Conservation (phyloP, 2,888 invertebrate species). For the Zygothrica quintamaculata region DNA sequence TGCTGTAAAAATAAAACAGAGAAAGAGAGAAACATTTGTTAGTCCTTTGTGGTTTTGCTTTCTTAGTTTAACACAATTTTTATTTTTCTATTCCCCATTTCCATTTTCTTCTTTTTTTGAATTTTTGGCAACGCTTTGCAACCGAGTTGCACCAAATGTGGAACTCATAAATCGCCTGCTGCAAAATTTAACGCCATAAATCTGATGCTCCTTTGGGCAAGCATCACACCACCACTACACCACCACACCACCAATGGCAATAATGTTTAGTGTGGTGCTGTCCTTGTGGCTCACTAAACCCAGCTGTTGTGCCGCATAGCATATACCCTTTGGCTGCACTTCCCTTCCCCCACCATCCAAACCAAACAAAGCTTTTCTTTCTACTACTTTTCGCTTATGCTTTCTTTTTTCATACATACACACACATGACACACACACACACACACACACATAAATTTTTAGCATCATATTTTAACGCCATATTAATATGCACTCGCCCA, state of each 20-base stretch:
- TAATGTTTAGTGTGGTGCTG: conserved; percentile 66
- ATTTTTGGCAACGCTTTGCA: conserved; percentile 38
- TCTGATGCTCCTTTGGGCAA: conserved; percentile 56
- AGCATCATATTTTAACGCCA: conserved; percentile 79
- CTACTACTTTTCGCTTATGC: conserved; percentile 25
- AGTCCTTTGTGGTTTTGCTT: conserved; percentile 23
- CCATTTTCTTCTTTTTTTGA: conserved; percentile 15
- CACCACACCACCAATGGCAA: conserved; percentile 61
- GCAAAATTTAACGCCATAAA: conserved; percentile 66
- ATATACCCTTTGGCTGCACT: not conserved
- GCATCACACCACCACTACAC: too few species aligned
- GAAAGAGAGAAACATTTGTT: conserved; percentile 13
- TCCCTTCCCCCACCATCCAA: not conserved
- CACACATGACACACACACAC: too few species aligned
- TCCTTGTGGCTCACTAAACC: conserved; percentile 52
- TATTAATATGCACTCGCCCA: conserved; percentile 76
- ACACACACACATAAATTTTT: conserved; percentile 74
- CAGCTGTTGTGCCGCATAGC: conserved; percentile 26
- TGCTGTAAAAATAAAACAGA: conserved; percentile 87
- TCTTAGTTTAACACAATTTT: conserved; percentile 12
- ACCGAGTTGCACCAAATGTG: conserved; percentile 50
- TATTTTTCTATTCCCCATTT: conserved; percentile 10
- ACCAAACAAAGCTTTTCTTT: too few species aligned
- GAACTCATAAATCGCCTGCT: conserved; percentile 54
- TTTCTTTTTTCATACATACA: conserved; percentile 55